Evolutionary conservation across 2,888 invertebrate genomes (phyloP).

Genomic region (Halictus ligatus): DNA sequence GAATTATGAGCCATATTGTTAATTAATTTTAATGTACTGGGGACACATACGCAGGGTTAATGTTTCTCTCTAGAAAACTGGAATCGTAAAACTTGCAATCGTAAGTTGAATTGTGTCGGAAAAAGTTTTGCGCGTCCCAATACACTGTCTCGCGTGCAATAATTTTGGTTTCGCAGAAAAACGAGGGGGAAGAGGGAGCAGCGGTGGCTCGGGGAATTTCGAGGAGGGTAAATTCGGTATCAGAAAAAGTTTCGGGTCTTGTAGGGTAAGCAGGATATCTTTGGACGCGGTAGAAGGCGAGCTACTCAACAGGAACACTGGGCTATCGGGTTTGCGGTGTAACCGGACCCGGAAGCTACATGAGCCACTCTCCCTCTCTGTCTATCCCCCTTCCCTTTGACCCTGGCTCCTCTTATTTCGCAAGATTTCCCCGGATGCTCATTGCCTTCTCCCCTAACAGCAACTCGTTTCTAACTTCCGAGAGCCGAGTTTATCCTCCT

Average conservation of each 20-base stretch:
- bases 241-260: slow-evolving; percentile 59
- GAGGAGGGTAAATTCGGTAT: slow-evolving; percentile 40
- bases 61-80: too few species aligned
- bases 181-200: background rate
- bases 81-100: too few species aligned
- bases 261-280: slow-evolving; percentile 51
- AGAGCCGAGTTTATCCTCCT: slow-evolving; percentile 67
- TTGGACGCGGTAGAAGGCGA: slow-evolving; percentile 47
- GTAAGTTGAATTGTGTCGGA: too few species aligned
- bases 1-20: background rate
- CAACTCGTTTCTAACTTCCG: slow-evolving; percentile 72
- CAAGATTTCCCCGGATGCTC: slow-evolving; percentile 81
- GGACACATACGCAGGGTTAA: too few species aligned
- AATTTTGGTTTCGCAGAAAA: background rate
- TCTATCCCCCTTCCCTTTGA: slow-evolving; percentile 20
- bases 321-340: slow-evolving; percentile 76
- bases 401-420: slow-evolving; percentile 75
- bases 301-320: slow-evolving; percentile 67
- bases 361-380: slow-evolving; percentile 54
- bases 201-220: background rate
- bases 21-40: too few species aligned
- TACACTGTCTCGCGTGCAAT: background rate
- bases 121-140: background rate
- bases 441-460: slow-evolving; percentile 73
- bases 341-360: slow-evolving; percentile 73